These are phyloP conservation scores for Xyliphius kryptos DNA, from an alignment of 2,113 vertebrate species.

Conservation along the genomic window DNA sequence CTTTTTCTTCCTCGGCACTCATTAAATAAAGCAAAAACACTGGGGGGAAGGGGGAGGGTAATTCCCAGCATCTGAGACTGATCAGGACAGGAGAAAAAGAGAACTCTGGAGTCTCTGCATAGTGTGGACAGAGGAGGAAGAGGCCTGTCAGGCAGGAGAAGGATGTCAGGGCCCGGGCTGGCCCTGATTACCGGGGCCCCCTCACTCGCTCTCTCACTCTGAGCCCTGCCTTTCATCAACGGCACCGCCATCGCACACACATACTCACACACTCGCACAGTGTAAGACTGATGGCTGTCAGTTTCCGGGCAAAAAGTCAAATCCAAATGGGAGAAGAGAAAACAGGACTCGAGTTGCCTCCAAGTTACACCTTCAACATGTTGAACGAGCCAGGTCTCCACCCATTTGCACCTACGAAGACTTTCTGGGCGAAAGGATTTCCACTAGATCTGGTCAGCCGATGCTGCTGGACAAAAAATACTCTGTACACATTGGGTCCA, in stretches of 20 bases:
- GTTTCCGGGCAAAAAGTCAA: slow-evolving; percentile 56
- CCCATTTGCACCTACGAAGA: no score
- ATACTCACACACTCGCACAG: slow-evolving; percentile 27
- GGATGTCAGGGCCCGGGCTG: slow-evolving; percentile 83
- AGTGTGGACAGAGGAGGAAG: slow-evolving; percentile 78
- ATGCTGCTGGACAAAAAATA: no score
- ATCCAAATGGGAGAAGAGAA: slow-evolving; percentile 50
- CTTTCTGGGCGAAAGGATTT: no score
- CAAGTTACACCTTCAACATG: no score
- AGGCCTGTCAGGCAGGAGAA: slow-evolving; percentile 90
- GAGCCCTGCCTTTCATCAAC: slow-evolving; percentile 87
- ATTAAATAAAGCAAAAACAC: slow-evolving; percentile 48
- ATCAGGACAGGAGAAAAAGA: slow-evolving; percentile 72
- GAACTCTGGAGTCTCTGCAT: slow-evolving; percentile 17
- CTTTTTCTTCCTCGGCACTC: slow-evolving; percentile 35
- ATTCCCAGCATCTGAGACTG: slow-evolving; percentile 89
- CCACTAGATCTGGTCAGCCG: no score
- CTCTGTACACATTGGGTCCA: no score
- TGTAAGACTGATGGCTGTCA: slow-evolving; percentile 76
- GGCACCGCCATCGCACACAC: slow-evolving; percentile 64
- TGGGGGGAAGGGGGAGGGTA: slow-evolving; percentile 53
- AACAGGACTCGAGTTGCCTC: no score
- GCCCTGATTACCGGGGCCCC: slow-evolving; percentile 91
- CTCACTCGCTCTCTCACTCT: slow-evolving; percentile 57
- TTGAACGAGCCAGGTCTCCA: no score